Evolutionary conservation across 2,888 invertebrate species (phyloP), one percentile per base, ranked within the genome.

Genomic region (Tipula helvola): DNA sequence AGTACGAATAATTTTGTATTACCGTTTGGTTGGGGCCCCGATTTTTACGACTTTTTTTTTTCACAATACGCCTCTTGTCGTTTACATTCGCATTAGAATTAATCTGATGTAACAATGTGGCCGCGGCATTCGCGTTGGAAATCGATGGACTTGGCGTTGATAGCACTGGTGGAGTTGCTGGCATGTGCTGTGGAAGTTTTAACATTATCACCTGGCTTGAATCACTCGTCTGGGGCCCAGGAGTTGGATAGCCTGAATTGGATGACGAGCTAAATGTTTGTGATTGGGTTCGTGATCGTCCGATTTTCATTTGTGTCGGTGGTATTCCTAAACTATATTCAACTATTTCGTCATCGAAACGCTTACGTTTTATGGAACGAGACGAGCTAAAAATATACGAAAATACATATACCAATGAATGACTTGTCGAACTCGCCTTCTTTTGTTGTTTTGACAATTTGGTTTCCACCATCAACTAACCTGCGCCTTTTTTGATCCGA

Each of bases 321-420:
- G 95, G 94, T 89, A 95, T 91, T 86, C 95, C 95, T 87, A 96
- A 92, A 90, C 97, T 97, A 88, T 97, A 97, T 89, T 99, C 98
- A 0, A 99, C 98, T 87, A 99, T 92, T 92, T 99, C 99, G 93
- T 99, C 99, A 90, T 99, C 99, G 92, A 99, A 99, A 89, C 98
- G 96, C 89, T 97, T 96, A 0, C 99, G 94, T 91, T 98, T 99
- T 89, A 99, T 98, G 1, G 98, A 98, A 87, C 99, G 93, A 41
- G 97, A 97, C 12, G 98, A 98, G 91, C 97, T 97, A 83, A 87
- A 86, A 57, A 85, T 57, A 87, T 86, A 52, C 52, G 13, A 83
- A 71, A 83, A 71, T 28, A n/a, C n/a, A n/a, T 71, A 71, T 10
- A 28, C 28, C 71, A 10, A 71, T 71, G 12, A 71, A 71, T 71